Conservation (phyloP, 2,888 invertebrate genomes). For the Timema cristinae region DNA sequence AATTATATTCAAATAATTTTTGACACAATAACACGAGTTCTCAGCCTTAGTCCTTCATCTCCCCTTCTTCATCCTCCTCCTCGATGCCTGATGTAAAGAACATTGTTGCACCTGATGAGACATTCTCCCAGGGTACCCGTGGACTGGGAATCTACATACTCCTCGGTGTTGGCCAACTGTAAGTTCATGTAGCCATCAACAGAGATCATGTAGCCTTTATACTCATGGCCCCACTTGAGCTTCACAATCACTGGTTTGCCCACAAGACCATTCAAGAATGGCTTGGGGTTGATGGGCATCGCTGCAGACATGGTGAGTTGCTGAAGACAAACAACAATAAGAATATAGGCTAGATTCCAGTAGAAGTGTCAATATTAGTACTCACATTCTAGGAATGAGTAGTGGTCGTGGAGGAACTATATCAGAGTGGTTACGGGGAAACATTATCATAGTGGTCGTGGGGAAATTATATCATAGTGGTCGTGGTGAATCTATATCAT, state of each 20-base stretch:
- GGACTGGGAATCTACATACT: slow-evolving; percentile 86
- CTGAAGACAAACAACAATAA: not conserved
- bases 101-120: slow-evolving; percentile 94
- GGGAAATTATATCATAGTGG: too few species aligned
- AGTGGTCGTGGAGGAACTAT: too few species aligned
- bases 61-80: slow-evolving; percentile 95
- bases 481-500: too few species aligned
- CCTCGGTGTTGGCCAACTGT: slow-evolving; percentile 96
- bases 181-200: slow-evolving; percentile 99
- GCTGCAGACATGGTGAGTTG: slow-evolving; percentile 63
- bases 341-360: too few species aligned
- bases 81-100: slow-evolving; percentile 93
- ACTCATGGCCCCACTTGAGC: slow-evolving; percentile 99
- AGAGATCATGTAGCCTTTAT: slow-evolving; percentile 96
- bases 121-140: slow-evolving; percentile 97
- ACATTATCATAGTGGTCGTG: too few species aligned
- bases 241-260: slow-evolving; percentile 98
- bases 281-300: slow-evolving; percentile 98
- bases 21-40: too few species aligned
- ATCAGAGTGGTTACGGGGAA: too few species aligned
- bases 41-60: slow-evolving; percentile 72
- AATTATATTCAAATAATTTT: too few species aligned
- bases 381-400: too few species aligned
- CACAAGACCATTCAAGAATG: slow-evolving; percentile 95
- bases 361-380: too few species aligned